Evolutionary conservation across 2,797 vertebrate genomes (phyloP).

Genomic region (Nyctalus aviator): DNA sequence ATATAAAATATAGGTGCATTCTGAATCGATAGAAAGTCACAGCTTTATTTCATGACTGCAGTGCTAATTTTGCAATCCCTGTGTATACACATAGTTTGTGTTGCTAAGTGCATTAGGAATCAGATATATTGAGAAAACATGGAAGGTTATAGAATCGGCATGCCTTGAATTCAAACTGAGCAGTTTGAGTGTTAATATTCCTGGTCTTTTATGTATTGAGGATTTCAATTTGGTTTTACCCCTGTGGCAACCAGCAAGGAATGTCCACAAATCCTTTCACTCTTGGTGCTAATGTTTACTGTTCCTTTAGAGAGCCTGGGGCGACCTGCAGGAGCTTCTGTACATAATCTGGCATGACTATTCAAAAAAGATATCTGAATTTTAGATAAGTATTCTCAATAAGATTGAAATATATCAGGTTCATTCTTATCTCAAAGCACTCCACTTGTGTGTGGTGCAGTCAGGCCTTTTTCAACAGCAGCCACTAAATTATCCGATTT

Average conservation of each 20-base stretch:
- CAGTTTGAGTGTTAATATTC: not conserved
- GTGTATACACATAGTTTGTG: not conserved
- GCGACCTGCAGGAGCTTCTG: not conserved
- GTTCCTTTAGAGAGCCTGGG: constrained; percentile 3
- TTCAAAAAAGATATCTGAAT: constrained; percentile 36
- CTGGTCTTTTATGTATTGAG: constrained; percentile 54
- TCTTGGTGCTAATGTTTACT: constrained; percentile 48
- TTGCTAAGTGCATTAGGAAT: not conserved
- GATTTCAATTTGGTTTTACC: constrained; percentile 39
- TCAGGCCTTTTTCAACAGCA: not conserved
- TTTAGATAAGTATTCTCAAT: not conserved
- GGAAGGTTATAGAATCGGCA: not conserved
- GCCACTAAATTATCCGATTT: not conserved
- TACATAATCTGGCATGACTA: constrained; percentile 22
- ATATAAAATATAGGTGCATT: not conserved
- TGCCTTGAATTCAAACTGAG: constrained; percentile 41
- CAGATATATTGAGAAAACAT: not conserved
- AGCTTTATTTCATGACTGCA: not conserved
- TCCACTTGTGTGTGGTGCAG: not conserved
- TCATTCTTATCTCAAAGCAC: not conserved
- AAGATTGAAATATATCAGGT: not conserved
- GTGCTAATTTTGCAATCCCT: not conserved
- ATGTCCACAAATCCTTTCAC: constrained; percentile 55
- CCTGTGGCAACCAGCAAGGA: constrained; percentile 11
- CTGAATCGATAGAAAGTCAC: constrained; percentile 24